Conservation (phyloP, 2,113 vertebrate genomes). For the Brachyhypopomus occidentalis region DNA sequence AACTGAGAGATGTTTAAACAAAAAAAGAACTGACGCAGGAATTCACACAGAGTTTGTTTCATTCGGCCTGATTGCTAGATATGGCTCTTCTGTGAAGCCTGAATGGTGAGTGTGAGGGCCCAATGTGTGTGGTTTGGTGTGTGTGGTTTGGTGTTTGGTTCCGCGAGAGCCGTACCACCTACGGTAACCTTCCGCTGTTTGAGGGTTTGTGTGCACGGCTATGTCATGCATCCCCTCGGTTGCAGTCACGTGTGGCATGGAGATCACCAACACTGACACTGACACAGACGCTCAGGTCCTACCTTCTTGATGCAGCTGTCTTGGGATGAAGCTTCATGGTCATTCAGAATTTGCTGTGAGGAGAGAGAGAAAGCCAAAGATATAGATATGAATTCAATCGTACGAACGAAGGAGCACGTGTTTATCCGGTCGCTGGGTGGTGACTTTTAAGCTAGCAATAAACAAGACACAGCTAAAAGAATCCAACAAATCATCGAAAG, state of each 20-base stretch:
- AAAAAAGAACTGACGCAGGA: no score
- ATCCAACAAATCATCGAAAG: not conserved
- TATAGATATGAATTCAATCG: conserved; percentile 26
- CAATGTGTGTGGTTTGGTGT: no score
- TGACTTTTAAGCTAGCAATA: not conserved
- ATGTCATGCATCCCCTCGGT: not conserved
- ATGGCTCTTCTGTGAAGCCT: no score
- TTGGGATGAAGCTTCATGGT: conserved; percentile 81
- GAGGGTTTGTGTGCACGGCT: not conserved
- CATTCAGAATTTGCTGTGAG: conserved; percentile 83
- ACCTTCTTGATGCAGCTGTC: conserved; percentile 93
- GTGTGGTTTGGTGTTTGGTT: no score
- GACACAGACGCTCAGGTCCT: conserved; percentile 51
- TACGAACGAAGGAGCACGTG: not conserved
- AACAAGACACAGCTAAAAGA: not conserved
- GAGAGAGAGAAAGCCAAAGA: conserved; percentile 35
- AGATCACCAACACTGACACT: not conserved
- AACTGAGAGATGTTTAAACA: no score
- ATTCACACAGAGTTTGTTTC: no score
- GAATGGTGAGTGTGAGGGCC: no score
- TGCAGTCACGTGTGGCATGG: not conserved
- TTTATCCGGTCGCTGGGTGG: not conserved
- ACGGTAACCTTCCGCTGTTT: not conserved
- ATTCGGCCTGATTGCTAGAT: no score
- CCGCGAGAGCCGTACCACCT: not conserved